Conservation (phyloP, 2,113 vertebrate genomes). For the Perca schrenkii region DNA sequence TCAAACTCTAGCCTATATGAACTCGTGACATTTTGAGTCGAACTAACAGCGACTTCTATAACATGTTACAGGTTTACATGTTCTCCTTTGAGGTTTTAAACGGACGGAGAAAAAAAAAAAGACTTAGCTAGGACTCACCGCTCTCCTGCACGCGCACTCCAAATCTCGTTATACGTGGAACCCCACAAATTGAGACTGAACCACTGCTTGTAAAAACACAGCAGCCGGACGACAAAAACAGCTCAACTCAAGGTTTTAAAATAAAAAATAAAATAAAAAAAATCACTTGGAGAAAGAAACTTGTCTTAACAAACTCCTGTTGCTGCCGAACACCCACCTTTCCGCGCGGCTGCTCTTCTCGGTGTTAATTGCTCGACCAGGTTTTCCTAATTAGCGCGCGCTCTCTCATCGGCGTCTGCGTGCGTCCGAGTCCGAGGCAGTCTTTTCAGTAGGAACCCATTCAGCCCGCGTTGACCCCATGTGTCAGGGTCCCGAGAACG, state of each 20-base stretch:
- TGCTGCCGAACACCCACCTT: conserved; percentile 59
- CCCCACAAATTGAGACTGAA: neutral
- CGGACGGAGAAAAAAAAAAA: neutral
- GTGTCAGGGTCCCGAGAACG: conserved; percentile 61
- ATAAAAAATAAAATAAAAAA: too few species aligned
- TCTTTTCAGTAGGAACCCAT: conserved; percentile 45
- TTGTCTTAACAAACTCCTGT: neutral
- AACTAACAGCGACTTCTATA: neutral
- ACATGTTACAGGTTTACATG: neutral
- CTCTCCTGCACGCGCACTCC: conserved; percentile 39
- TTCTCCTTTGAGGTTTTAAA: neutral
- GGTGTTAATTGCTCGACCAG: conserved; percentile 76
- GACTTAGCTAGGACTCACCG: conserved; percentile 39
- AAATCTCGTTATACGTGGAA: conserved; percentile 23
- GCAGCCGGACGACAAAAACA: neutral
- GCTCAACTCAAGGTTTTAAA: neutral
- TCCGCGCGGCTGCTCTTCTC: conserved; percentile 46
- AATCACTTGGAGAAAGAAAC: neutral
- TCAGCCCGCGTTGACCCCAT: conserved; percentile 72
- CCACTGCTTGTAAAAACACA: neutral
- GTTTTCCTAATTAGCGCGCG: conserved; percentile 76
- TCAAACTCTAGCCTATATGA: neutral
- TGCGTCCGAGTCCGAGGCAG: conserved; percentile 53
- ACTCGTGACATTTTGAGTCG: rapidly evolving
- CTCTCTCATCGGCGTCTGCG: conserved; percentile 59